Percentiles rank a stretch among this genome's conserved stretches.
These are phyloP conservation scores for Epicauta chinensis DNA, from an alignment of 1,140 invertebrate species.

Conservation along the genomic window DNA sequence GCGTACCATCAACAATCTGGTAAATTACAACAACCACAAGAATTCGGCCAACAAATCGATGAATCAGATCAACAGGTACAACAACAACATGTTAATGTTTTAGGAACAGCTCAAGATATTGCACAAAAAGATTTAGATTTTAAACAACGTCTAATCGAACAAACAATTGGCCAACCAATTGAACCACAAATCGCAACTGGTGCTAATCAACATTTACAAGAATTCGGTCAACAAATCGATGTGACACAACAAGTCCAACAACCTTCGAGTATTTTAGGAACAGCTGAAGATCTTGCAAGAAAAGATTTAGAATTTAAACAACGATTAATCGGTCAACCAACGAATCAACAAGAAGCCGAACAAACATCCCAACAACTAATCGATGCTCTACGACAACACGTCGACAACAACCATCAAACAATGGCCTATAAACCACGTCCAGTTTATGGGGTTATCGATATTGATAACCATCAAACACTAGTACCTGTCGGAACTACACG, in stretches of 20 bases:
- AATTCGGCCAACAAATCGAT: too few relatives aligned
- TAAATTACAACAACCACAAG: constrained; percentile 7
- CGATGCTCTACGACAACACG: background rate
- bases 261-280: too few relatives aligned
- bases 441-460: background rate
- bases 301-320: background rate
- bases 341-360: background rate
- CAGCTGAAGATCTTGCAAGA: too few relatives aligned
- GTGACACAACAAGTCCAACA: too few relatives aligned
- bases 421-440: background rate
- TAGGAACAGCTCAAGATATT: background rate
- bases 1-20: background rate
- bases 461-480: background rate
- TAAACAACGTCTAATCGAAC: too few relatives aligned
- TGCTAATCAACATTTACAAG: background rate
- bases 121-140: too few relatives aligned
- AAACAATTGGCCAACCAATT: constrained; percentile 1
- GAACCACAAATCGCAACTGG: constrained; percentile 1
- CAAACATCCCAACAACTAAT: background rate
- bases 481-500: constrained; percentile 3
- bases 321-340: background rate
- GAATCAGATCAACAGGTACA: background rate
- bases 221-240: too few relatives aligned
- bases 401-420: background rate
- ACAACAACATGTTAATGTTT: constrained; percentile 1